These are phyloP conservation scores for Neosalanx taihuensis DNA, from an alignment of 2,797 vertebrate genomes.

Conservation along the genomic window DNA sequence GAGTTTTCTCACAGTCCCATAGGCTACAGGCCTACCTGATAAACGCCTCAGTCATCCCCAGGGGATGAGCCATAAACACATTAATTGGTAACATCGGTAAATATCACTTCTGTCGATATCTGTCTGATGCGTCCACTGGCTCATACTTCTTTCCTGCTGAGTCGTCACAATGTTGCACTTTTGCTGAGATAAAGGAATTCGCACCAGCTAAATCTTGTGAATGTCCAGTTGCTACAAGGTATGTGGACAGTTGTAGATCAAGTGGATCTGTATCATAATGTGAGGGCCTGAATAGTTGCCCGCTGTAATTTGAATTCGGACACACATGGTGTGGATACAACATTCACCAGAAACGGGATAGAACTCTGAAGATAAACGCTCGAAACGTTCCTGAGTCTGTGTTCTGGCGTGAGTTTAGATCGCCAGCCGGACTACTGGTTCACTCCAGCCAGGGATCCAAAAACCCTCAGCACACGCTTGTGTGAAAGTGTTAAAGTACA, in stretches of 20 bases:
- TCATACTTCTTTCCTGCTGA: not conserved
- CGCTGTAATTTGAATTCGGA: not conserved
- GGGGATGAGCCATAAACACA: not conserved
- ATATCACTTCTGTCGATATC: not conserved
- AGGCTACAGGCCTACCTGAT: not conserved
- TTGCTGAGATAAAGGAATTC: constrained; percentile 2
- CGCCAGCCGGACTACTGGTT: not conserved
- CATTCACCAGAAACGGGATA: not conserved
- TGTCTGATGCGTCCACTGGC: not conserved
- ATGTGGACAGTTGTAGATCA: not conserved
- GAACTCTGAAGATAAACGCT: not conserved
- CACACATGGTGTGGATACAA: not conserved
- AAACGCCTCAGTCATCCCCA: constrained; percentile 1
- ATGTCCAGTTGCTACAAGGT: too few relatives aligned
- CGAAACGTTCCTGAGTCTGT: not conserved
- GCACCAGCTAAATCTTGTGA: not conserved
- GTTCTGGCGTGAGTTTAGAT: not conserved
- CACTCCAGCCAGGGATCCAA: not conserved
- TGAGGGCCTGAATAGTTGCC: not conserved
- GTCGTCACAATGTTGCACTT: not conserved
- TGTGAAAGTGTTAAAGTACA: not conserved
- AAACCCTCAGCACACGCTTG: too few relatives aligned
- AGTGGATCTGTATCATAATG: not conserved
- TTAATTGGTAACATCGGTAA: not conserved
- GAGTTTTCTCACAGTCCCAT: too few relatives aligned